Percentiles rank a stretch among this genome's conserved stretches.
Evolutionary conservation across 37 sponge, comb jelly and placozoan genomes (phyloP).

Genomic region (Agelas oroides): DNA sequence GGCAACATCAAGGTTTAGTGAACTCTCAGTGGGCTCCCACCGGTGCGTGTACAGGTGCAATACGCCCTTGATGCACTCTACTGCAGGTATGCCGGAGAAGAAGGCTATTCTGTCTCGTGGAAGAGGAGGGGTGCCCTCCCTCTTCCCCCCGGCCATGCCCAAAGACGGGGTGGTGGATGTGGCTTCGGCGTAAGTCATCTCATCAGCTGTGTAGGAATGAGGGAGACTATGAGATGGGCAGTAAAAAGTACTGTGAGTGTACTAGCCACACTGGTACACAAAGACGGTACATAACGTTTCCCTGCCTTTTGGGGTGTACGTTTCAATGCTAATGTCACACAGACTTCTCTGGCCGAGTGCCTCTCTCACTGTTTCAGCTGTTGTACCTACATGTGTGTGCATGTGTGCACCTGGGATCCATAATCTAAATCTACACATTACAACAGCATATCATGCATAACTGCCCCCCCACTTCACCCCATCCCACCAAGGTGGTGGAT

Average conservation of each 20-base stretch:
- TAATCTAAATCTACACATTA: no score
- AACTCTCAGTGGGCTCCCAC: constrained; percentile 1
- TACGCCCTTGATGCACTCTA: constrained; percentile 73
- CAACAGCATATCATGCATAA: no score
- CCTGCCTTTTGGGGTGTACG: constrained; percentile 10
- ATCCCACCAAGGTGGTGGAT: no score
- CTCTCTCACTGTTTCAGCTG: not conserved
- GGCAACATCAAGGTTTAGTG: no score
- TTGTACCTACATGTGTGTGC: not conserved
- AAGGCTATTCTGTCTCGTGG: constrained; percentile 58
- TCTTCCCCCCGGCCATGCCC: no score
- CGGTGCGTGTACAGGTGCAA: constrained; percentile 81
- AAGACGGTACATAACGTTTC: not conserved
- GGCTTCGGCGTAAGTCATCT: not conserved
- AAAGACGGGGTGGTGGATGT: not conserved
- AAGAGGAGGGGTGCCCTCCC: not conserved
- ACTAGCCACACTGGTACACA: no score
- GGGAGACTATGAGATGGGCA: not conserved
- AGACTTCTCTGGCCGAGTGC: constrained; percentile 10
- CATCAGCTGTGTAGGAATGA: not conserved
- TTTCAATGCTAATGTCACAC: constrained; percentile 2
- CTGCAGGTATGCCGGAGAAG: constrained; percentile 84
- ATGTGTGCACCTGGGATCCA: no score
- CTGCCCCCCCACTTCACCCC: no score
- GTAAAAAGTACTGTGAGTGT: not conserved